Evolutionary conservation across 1,140 invertebrate genomes (phyloP).

Genomic region (Caenorhabditis remanei): DNA sequence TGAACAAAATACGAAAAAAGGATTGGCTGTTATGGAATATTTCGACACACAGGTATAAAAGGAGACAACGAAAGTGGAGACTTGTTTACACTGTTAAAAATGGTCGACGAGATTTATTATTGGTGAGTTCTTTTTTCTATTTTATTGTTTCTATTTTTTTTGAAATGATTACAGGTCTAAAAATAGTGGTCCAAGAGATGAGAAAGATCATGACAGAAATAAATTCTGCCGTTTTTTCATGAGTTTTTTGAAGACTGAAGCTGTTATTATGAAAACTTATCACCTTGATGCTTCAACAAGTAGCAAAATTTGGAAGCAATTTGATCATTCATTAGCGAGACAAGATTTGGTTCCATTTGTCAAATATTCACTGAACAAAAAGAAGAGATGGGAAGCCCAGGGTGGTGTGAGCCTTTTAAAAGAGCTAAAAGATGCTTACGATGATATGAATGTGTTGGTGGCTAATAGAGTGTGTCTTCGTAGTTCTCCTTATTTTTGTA

Average conservation of each 20-base stretch:
- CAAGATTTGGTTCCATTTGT: constrained; percentile 26
- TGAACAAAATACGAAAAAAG: background rate
- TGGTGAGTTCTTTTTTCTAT: background rate
- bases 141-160: background rate
- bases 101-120: background rate
- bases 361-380: constrained; percentile 18
- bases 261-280: constrained; percentile 14
- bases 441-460: background rate
- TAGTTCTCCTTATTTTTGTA: background rate
- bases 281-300: background rate
- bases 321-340: background rate
- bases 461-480: background rate
- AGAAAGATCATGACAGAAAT: background rate
- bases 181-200: background rate
- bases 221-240: background rate
- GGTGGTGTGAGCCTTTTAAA: background rate
- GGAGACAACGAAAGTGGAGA: background rate
- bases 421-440: background rate
- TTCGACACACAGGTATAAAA: background rate
- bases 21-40: background rate
- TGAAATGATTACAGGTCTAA: background rate
- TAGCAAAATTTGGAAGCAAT: background rate
- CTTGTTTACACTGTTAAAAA: background rate
- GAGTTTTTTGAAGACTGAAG: background rate
- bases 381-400: background rate